Conservation (phyloP, 2,888 invertebrate species). For the Suillia variegata region DNA sequence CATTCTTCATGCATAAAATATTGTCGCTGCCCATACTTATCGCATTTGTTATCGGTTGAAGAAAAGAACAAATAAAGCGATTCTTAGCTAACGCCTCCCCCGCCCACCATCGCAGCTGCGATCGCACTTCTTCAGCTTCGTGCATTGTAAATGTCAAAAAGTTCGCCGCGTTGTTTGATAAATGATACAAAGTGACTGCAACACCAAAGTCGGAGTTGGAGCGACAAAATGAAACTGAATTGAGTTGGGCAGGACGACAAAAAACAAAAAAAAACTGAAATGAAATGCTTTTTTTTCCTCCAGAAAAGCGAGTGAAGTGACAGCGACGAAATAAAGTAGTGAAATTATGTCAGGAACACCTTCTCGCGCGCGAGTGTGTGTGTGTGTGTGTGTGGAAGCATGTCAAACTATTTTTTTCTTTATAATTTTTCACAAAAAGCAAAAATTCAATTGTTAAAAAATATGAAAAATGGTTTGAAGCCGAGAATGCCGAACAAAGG, state of each 20-base stretch:
- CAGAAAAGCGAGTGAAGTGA: slow-evolving; percentile 30
- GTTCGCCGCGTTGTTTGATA: slow-evolving; percentile 50
- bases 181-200: slow-evolving; percentile 40
- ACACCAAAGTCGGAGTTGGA: slow-evolving; percentile 47
- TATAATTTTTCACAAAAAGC: too few species aligned
- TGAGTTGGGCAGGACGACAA: too few species aligned
- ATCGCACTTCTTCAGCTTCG: slow-evolving; percentile 3
- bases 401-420: not conserved
- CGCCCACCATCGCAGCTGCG: not conserved
- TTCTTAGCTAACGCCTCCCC: too few species aligned
- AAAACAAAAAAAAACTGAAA: not conserved
- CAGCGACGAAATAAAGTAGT: slow-evolving; percentile 20
- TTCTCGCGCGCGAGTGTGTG: slow-evolving; percentile 16
- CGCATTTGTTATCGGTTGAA: too few species aligned
- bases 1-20: slow-evolving; percentile 26
- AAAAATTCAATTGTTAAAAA: too few species aligned
- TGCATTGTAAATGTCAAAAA: slow-evolving; percentile 46
- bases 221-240: slow-evolving; percentile 19
- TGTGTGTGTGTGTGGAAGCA: slow-evolving; percentile 32
- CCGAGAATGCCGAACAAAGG: too few species aligned
- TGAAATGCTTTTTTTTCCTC: too few species aligned
- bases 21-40: slow-evolving; percentile 5
- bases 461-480: too few species aligned
- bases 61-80: too few species aligned
- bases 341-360: slow-evolving; percentile 4